These are phyloP conservation scores for Echinops telfairi DNA, from an alignment of 2,113 vertebrate species.

Conservation along the genomic window DNA sequence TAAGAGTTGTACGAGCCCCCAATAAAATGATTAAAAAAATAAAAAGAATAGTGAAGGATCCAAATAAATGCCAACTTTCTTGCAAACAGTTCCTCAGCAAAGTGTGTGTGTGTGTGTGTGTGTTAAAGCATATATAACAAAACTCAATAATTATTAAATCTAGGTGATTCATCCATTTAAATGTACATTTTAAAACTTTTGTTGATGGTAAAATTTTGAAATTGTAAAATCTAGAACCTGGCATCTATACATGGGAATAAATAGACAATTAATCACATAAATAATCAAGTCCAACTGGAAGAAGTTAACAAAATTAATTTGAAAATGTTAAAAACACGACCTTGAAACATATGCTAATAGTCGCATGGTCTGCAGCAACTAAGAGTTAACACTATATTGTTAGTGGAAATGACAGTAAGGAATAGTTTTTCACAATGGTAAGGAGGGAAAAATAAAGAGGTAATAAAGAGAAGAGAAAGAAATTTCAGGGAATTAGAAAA, in stretches of 20 bases:
- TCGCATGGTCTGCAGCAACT: not conserved
- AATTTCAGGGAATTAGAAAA: too few species aligned
- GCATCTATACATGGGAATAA: not conserved
- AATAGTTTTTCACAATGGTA: not conserved
- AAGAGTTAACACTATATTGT: too few species aligned
- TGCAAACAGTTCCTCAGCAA: not conserved
- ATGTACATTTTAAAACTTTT: conserved; percentile 27
- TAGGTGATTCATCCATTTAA: not conserved
- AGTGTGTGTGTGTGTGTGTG: not conserved
- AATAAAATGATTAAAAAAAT: not conserved
- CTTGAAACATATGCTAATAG: not conserved
- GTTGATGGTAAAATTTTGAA: conserved; percentile 22
- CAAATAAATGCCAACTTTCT: conserved; percentile 12
- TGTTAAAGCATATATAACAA: conserved; percentile 25
- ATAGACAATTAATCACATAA: not conserved
- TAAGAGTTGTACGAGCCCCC: not conserved
- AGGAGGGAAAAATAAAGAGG: too few species aligned
- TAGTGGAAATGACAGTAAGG: not conserved
- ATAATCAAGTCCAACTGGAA: not conserved
- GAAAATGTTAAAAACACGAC: conserved; percentile 30
- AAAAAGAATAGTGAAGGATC: not conserved
- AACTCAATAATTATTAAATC: conserved; percentile 30
- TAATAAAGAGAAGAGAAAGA: too few species aligned
- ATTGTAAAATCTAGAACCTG: conserved; percentile 16
- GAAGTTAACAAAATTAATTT: conserved; percentile 29